Base-by-base conservation (phyloP, 1,140 invertebrate species). In the Pogonognathellus flavescens region DNA sequence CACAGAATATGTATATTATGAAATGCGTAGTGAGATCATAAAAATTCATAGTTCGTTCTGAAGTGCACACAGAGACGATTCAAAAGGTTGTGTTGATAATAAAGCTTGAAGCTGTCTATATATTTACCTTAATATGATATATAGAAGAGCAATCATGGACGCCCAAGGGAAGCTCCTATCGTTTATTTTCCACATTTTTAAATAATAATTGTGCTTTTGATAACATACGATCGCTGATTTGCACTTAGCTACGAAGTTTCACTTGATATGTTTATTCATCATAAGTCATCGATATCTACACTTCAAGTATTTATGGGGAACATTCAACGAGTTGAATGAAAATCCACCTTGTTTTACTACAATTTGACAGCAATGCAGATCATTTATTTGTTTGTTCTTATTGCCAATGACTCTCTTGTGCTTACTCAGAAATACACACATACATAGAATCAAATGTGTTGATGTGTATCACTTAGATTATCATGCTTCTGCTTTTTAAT, bases 221-320 rank as follows among this genome's bases (percentile, higher is more conserved):
- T 85, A 84, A 84, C 84, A 55, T 84, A 80, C 55, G 84, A 84
- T 41, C 76, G 60, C 53, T 85, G 84, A 85, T 85, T 85, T 81
- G 76, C 84, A 85, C 84, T 59, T 85, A 81, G 50, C 84, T 53
- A 81, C 14, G 72, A 50, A 82, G 16, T 22, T 14, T 25, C 13
- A 52, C 55, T 70, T 85, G 84, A 85, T 76, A 66, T 81, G 84
- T 85, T 85, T 85, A 85, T 85, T 85, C 84, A 85, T 85, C 59
- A 81, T 85, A 60, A 50, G 81, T 81, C 59, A 81, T 76, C 76
- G 31, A 66, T 50, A 59, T 50, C 18, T 55, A 31, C 50, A 14
- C 80, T 81, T 57, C 31, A 22, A 53, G 20, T 76, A 76, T 76
- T 76, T 76, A 76, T 49, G 70, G 70, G 70, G 70, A 49, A 31